A percentile compares a stretch with the other conserved stretches of the same genome.
These are phyloP conservation scores for Molanna angustata DNA, from an alignment of 2,888 invertebrate species.

Conservation along the genomic window DNA sequence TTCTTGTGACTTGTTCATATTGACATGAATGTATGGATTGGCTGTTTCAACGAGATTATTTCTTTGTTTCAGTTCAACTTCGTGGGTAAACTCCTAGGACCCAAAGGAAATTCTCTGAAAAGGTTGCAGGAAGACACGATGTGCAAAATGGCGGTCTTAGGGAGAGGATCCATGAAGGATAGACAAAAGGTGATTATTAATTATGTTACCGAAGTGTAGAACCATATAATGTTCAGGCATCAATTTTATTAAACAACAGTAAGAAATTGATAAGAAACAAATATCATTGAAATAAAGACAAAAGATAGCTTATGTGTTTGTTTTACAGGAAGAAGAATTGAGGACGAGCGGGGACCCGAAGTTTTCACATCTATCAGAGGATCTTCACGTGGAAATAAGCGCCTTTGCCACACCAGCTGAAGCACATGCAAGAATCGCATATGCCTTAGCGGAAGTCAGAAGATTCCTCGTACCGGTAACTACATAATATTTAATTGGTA, in stretches of 20 bases:
- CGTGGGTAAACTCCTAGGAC: conserved; percentile 90
- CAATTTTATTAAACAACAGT: too few relatives aligned
- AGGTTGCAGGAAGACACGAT: conserved; percentile 91
- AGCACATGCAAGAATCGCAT: conserved; percentile 82
- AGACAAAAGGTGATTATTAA: conserved; percentile 74
- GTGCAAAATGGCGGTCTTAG: conserved; percentile 94
- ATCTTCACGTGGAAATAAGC: conserved; percentile 89
- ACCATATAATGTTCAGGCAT: too few relatives aligned
- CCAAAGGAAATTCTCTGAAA: conserved; percentile 90
- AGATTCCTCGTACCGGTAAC: conserved; percentile 78
- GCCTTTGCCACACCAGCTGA: conserved; percentile 90
- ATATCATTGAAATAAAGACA: too few relatives aligned
- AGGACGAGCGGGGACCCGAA: conserved; percentile 88
- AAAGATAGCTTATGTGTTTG: too few relatives aligned
- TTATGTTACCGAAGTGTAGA: too few relatives aligned
- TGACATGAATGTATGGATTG: too few relatives aligned
- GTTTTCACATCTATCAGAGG: conserved; percentile 87
- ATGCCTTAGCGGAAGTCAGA: conserved; percentile 76
- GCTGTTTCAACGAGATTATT: too few relatives aligned
- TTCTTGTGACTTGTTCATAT: too few relatives aligned
- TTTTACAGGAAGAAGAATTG: conserved; percentile 81
- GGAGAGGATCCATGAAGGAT: conserved; percentile 92
- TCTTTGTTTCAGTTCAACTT: conserved; percentile 81
- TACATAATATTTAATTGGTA: too few relatives aligned
- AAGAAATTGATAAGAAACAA: too few relatives aligned